A percentile compares a stretch with the other conserved stretches of the same genome.
Conservation (phyloP, 2,113 vertebrate species). For the Capricornis sumatraensis region DNA sequence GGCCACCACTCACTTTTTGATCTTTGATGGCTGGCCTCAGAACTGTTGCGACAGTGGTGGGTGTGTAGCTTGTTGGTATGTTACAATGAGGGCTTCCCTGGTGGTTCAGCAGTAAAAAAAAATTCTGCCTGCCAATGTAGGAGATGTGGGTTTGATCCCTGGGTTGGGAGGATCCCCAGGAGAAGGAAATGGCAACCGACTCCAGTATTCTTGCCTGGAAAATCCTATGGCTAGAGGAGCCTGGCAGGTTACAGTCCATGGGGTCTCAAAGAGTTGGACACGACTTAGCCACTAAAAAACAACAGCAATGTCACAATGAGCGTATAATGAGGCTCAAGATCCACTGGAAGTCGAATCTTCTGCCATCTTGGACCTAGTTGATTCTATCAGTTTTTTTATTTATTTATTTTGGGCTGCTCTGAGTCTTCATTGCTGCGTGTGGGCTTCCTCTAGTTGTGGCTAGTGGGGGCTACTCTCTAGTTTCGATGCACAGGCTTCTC, state of each 20-base stretch:
- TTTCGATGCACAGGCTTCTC: not conserved
- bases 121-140: not conserved
- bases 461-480: not conserved
- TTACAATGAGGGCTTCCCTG: not conserved
- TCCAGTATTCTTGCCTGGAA: not conserved
- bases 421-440: not conserved
- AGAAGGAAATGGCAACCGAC: not conserved
- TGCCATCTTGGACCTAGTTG: not conserved
- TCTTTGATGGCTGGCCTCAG: not conserved
- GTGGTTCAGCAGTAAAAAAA: not conserved
- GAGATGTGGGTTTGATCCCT: not conserved
- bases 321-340: not conserved
- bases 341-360: not conserved
- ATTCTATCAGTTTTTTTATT: not conserved
- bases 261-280: not conserved
- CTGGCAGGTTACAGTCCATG: not conserved
- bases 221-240: not conserved
- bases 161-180: not conserved
- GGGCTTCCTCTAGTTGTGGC: not conserved
- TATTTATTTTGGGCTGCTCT: not conserved
- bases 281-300: not conserved
- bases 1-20: not conserved
- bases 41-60: not conserved
- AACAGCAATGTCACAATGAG: not conserved
- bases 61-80: not conserved